Percentiles rank a stretch among this genome's conserved stretches.
phyloP scores from a whole-genome alignment of 2,113 vertebrate genomes.

The Sminthopsis crassicaudata region DNA sequence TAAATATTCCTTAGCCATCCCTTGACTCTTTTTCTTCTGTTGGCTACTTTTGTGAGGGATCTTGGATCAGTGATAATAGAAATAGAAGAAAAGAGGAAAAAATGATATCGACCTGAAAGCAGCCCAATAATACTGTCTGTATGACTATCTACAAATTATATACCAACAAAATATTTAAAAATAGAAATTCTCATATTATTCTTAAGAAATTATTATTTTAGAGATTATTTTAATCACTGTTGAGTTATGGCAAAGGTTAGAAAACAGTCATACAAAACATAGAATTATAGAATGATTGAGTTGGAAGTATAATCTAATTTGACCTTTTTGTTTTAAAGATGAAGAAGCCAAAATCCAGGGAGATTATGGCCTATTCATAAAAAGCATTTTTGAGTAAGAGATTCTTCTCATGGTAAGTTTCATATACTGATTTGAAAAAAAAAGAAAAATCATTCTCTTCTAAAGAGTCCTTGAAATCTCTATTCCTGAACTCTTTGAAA shows the following conservation, averaged over 20 bases:
- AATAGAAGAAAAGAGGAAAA: not conserved
- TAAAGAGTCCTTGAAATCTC: not conserved
- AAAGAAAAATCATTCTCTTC: not conserved
- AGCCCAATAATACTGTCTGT: not conserved
- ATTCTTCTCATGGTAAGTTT: conserved; percentile 1
- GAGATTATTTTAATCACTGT: conserved; percentile 25
- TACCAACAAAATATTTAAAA: not conserved
- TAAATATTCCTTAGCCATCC: not conserved
- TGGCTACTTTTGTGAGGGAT: not conserved
- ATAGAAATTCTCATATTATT: not conserved
- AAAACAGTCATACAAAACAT: not conserved
- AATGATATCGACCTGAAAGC: conserved; percentile 20
- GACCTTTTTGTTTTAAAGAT: not conserved
- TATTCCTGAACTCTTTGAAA: not conserved
- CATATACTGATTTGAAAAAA: not conserved
- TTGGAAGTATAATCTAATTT: not conserved
- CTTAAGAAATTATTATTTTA: conserved; percentile 30
- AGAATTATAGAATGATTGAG: not conserved
- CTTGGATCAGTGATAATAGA: not conserved
- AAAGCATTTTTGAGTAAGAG: not conserved
- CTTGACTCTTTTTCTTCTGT: not conserved
- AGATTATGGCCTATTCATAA: not conserved
- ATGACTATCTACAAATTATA: not conserved
- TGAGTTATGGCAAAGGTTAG: not conserved
- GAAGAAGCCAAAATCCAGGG: not conserved